phyloP scores from a whole-genome alignment of 2,888 invertebrate genomes.

The Brenthis hecate region DNA sequence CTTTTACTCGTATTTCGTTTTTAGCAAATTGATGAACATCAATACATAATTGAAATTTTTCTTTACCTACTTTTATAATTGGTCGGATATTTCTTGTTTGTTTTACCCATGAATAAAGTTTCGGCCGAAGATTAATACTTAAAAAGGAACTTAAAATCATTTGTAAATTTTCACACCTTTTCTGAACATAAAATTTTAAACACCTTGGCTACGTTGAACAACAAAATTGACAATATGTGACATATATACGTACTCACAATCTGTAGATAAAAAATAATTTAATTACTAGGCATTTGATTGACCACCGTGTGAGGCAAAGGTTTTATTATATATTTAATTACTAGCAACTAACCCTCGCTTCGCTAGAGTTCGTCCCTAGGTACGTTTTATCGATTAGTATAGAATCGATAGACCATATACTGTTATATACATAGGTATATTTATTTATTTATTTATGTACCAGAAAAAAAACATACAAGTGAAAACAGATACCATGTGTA shows the following conservation, averaged over 20 bases:
- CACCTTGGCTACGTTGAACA: not conserved
- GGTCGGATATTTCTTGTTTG: slow-evolving; percentile 54
- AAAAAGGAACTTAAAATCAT: slow-evolving; percentile 46
- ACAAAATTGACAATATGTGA: not conserved
- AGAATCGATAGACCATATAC: no score
- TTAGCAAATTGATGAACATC: slow-evolving; percentile 60
- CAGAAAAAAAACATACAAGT: no score
- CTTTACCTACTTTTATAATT: slow-evolving; percentile 56
- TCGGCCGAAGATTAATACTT: slow-evolving; percentile 42
- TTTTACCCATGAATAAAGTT: slow-evolving; percentile 43
- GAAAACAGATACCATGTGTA: no score
- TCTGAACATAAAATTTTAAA: not conserved
- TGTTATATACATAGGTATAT: no score
- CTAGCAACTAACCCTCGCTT: no score
- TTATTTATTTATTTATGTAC: no score
- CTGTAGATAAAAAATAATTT: not conserved
- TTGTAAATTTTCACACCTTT: slow-evolving; percentile 11
- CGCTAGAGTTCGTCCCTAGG: no score
- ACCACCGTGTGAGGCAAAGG: no score
- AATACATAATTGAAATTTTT: slow-evolving; percentile 61
- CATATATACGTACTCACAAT: not conserved
- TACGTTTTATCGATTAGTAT: no score
- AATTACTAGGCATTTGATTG: no score
- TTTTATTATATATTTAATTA: no score
- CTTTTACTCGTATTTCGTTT: slow-evolving; percentile 67